Conservation (phyloP, 2,113 vertebrate species). For the Heliornis fulica region DNA sequence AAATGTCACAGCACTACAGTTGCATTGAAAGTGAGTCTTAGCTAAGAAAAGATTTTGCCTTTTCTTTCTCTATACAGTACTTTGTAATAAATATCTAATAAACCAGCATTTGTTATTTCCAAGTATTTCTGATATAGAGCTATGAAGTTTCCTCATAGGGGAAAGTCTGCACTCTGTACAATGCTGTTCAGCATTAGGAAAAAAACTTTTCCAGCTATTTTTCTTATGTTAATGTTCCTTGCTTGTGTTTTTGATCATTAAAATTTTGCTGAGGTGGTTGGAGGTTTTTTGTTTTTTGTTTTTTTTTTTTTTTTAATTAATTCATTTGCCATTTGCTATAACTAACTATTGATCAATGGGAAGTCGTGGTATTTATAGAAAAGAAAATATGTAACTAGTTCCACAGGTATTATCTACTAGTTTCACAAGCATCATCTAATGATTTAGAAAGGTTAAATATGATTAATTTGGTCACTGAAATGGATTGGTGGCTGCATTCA, state of each 20-base stretch:
- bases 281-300: no score
- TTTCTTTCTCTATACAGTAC: background rate
- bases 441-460: background rate
- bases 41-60: conserved; percentile 46
- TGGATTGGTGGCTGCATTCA: background rate
- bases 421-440: background rate
- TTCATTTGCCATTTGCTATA: background rate
- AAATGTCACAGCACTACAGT: conserved; percentile 56
- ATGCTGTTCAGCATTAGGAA: background rate
- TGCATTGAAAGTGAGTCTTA: conserved; percentile 36
- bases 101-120: background rate
- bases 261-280: background rate
- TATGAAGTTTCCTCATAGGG: background rate
- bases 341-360: background rate
- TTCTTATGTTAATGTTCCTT: background rate
- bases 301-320: background rate
- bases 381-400: background rate
- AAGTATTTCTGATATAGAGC: background rate
- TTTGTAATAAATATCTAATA: conserved; percentile 5
- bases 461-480: background rate
- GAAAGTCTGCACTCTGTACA: background rate
- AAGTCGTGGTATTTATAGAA: background rate
- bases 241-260: background rate
- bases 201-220: background rate
- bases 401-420: background rate